A percentile compares a stretch with the other conserved stretches of the same genome.
These are phyloP conservation scores for Pelosia muscerda DNA, from an alignment of 2,888 invertebrate species.

Conservation along the genomic window DNA sequence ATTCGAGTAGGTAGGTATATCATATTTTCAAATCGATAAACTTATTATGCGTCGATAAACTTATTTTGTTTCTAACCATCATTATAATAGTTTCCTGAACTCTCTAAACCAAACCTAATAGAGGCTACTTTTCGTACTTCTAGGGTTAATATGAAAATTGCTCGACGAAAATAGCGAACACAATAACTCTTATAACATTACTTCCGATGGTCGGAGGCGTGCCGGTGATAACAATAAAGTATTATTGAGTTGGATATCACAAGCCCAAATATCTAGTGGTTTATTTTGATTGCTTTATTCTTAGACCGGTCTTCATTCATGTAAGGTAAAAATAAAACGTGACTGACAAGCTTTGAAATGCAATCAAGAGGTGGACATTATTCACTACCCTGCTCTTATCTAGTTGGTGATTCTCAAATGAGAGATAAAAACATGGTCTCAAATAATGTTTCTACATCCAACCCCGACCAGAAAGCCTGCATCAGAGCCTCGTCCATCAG, in stretches of 20 bases:
- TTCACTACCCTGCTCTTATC: not conserved
- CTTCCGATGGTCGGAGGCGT: slow-evolving; percentile 3
- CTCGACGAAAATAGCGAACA: not conserved
- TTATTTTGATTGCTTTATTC: slow-evolving; percentile 9
- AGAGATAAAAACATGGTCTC: too few relatives aligned
- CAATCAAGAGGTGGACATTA: not conserved
- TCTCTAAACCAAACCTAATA: too few relatives aligned
- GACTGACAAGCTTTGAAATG: not conserved
- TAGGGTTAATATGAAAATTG: not conserved
- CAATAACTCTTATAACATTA: slow-evolving; percentile 13
- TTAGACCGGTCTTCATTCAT: not conserved
- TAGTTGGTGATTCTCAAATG: too few relatives aligned
- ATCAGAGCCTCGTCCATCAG: too few relatives aligned
- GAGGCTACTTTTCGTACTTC: not conserved
- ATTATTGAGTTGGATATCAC: slow-evolving; percentile 3
- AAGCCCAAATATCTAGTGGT: not conserved
- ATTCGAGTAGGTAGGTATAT: too few relatives aligned
- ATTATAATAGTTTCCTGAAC: too few relatives aligned
- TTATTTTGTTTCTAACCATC: too few relatives aligned
- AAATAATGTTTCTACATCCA: too few relatives aligned
- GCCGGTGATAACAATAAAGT: slow-evolving; percentile 15
- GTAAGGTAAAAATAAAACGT: not conserved
- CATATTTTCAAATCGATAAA: too few relatives aligned
- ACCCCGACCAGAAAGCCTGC: too few relatives aligned
- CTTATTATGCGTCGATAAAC: too few relatives aligned